phyloP scores from a whole-genome alignment of 92 coral and sea anemone species.

The Phenganax marumi region DNA sequence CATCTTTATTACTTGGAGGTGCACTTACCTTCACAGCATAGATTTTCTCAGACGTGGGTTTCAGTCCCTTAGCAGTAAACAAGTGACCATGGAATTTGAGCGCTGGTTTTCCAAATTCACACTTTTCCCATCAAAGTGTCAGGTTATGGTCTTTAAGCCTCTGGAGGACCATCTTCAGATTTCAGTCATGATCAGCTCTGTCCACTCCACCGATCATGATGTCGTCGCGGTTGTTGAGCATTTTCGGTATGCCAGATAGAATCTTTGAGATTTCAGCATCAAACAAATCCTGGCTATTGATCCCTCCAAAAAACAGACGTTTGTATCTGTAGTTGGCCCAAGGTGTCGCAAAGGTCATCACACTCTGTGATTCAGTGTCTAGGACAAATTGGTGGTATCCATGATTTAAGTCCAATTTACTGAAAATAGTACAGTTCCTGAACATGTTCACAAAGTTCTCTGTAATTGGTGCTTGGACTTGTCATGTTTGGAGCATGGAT shows the following conservation, averaged over 20 bases:
- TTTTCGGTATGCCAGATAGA: slow-evolving; percentile 50
- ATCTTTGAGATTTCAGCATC: slow-evolving; percentile 54
- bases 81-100: slow-evolving; percentile 63
- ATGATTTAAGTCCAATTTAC: slow-evolving; percentile 47
- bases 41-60: slow-evolving; percentile 54
- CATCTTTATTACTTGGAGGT: slow-evolving; percentile 53
- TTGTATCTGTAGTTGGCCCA: slow-evolving; percentile 66
- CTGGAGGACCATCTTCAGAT: slow-evolving; percentile 38
- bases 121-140: slow-evolving; percentile 56
- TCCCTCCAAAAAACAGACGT: slow-evolving; percentile 53
- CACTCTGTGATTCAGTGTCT: slow-evolving; percentile 28
- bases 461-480: slow-evolving; percentile 58
- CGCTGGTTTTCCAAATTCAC: slow-evolving; percentile 50
- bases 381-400: slow-evolving; percentile 34
- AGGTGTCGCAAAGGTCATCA: slow-evolving; percentile 57
- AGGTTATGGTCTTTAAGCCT: slow-evolving; percentile 49
- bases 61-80: slow-evolving; percentile 51
- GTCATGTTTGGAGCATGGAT: slow-evolving; percentile 56
- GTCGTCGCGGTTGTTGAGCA: slow-evolving; percentile 60
- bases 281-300: slow-evolving; percentile 66
- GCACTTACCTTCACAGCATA: slow-evolving; percentile 35
- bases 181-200: slow-evolving; percentile 50
- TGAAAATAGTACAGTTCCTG: slow-evolving; percentile 48
- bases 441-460: slow-evolving; percentile 48
- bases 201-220: slow-evolving; percentile 54